These are phyloP conservation scores for Channallabes apus DNA, from an alignment of 2,797 vertebrate genomes.

Conservation along the genomic window DNA sequence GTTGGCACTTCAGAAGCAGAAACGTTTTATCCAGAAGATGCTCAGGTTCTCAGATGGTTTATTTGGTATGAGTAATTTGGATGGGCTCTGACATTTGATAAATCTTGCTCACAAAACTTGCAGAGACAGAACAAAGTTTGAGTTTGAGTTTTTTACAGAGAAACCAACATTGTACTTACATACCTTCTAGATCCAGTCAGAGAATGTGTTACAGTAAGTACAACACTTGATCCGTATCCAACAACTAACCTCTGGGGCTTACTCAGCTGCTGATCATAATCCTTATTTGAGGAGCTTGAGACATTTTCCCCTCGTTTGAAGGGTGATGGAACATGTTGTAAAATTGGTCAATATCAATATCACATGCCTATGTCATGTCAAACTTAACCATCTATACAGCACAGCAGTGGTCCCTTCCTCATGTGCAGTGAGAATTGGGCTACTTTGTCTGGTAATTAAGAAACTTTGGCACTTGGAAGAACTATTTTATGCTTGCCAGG, in stretches of 20 bases:
- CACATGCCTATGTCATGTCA: not conserved
- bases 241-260: not conserved
- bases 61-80: slow-evolving; percentile 10
- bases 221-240: not conserved
- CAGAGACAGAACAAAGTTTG: not conserved
- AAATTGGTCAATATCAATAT: not conserved
- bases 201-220: not conserved
- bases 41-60: not conserved
- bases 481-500: not conserved
- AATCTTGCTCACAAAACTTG: not conserved
- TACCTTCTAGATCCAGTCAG: not conserved
- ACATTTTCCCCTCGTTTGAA: not conserved
- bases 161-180: not conserved
- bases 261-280: not conserved
- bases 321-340: not conserved
- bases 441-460: not conserved
- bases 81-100: not conserved
- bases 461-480: not conserved
- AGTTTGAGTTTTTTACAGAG: not conserved
- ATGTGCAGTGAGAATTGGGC: not conserved
- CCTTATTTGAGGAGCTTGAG: not conserved
- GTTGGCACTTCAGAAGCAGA: not conserved
- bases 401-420: not conserved
- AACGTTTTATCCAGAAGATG: not conserved
- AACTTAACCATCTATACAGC: not conserved